Evolutionary conservation across 1,140 invertebrate genomes (phyloP).

Genomic region (Leptinotarsa lineolata): DNA sequence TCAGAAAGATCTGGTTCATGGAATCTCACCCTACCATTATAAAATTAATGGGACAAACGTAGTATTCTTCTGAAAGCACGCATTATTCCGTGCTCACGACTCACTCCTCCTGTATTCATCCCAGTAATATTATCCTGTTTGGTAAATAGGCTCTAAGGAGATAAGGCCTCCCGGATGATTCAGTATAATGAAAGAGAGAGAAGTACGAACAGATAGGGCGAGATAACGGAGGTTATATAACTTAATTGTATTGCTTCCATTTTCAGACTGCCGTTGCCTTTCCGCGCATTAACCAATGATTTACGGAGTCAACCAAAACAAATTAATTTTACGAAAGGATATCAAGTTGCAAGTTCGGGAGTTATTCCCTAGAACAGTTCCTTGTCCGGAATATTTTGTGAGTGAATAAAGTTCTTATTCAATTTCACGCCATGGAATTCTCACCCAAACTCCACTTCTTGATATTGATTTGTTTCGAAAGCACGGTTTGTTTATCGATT

Average conservation of each 20-base stretch:
- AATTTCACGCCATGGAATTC: too few species aligned
- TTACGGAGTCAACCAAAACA: conserved; percentile 5
- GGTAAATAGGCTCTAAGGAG: conserved; percentile 17
- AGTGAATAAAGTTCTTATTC: neutral
- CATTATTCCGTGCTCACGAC: neutral
- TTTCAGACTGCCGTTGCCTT: conserved; percentile 5
- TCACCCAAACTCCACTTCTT: too few species aligned
- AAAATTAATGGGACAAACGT: neutral
- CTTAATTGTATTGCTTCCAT: conserved; percentile 19
- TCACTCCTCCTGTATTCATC: conserved; percentile 4
- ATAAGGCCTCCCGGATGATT: conserved; percentile 15
- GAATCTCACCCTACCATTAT: neutral
- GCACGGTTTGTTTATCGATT: too few species aligned
- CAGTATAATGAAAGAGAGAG: conserved; percentile 9
- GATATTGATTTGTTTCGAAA: too few species aligned
- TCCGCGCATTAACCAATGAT: conserved; percentile 3
- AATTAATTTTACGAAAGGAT: conserved; percentile 6
- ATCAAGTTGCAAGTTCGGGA: conserved; percentile 1
- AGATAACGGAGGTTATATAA: conserved; percentile 13
- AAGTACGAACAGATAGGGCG: neutral
- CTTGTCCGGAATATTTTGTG: neutral
- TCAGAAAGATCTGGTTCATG: too few species aligned
- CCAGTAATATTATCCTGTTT: conserved; percentile 15
- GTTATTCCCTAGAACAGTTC: neutral
- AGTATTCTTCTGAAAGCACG: neutral